Evolutionary conservation across 2,113 vertebrate species (phyloP).

Genomic region (Polyodon spathula): DNA sequence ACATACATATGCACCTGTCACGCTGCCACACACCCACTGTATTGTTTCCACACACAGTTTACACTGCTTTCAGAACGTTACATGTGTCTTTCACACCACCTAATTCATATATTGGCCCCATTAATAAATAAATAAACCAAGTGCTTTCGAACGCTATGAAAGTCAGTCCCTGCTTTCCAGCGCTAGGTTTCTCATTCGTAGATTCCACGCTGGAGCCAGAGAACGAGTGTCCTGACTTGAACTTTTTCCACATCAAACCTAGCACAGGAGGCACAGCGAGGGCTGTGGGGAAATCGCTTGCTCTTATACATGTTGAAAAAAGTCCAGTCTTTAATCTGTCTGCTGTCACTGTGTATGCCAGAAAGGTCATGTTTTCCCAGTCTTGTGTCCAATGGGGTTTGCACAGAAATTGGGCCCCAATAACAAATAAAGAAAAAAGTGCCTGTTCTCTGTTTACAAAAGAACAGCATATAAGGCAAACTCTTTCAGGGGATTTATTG

Average conservation of each 20-base stretch:
- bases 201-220: no score
- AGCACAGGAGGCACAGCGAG: not conserved
- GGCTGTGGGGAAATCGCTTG: not conserved
- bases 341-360: not conserved
- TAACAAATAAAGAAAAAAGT: not conserved
- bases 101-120: no score
- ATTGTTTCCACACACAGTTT: no score
- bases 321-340: not conserved
- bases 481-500: no score
- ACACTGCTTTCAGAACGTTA: no score
- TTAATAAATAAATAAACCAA: no score
- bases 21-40: no score
- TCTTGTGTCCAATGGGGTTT: not conserved
- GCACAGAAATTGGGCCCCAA: not conserved
- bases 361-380: not conserved
- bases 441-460: not conserved
- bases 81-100: no score
- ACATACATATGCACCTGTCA: no score
- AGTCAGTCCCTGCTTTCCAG: no score
- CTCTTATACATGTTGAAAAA: not conserved
- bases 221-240: not conserved
- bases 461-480: not conserved
- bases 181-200: no score
- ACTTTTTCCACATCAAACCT: not conserved
- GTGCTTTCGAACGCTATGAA: no score